Evolutionary conservation across 2,888 invertebrate species (phyloP), one percentile per base, ranked within the genome.

Genomic region (Lithophane ornitopus): DNA sequence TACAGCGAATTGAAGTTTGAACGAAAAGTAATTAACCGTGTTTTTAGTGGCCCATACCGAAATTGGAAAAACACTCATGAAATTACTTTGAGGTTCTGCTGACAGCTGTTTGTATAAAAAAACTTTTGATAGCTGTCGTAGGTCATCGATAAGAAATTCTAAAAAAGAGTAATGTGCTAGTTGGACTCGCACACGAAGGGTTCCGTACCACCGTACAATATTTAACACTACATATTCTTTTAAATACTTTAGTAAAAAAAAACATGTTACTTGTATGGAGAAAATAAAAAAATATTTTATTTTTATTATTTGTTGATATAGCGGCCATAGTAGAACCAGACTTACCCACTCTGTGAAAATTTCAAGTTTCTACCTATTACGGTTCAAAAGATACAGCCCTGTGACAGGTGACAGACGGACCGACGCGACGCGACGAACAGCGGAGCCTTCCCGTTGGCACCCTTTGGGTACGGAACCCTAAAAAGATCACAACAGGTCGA

Each of bases 1-100:
- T 81, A 74, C 65, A 49, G 46, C 52, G 69, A 69, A 72, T 80
- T 80, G 59, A 71, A 73, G 76, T 41, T 65, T 70, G 67, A 82
- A 76, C 41, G 58, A 74, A 71, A 84, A 66, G 70, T 62, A 70
- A 77, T 76, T 71, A 81, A 67, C 49, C 68, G 46, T 61, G 46
- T 62, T 61, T 80, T 79, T 54, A 78, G 58, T 67, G 67, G 22
- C 22, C 28, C 80, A 22, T 79, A 56, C 16, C 67, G 61, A 58
- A 69, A 66, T 74, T 67, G 58, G 49, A 61, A 70, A 62, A 73
- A 70, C 70, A 46, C 44, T 59, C n/a, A 58, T 56, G 9, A 61
- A 63, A 73, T 63, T 63, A 63, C 49, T 39, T 70, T 28, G 22
- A 56, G 34, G 14, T 52, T 34, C 1, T 44, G 39, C 14, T 76